A percentile compares a stretch with the other conserved stretches of the same genome.
phyloP scores from a whole-genome alignment of 92 coral and sea anemone species.

The Zoanthus gigantus region DNA sequence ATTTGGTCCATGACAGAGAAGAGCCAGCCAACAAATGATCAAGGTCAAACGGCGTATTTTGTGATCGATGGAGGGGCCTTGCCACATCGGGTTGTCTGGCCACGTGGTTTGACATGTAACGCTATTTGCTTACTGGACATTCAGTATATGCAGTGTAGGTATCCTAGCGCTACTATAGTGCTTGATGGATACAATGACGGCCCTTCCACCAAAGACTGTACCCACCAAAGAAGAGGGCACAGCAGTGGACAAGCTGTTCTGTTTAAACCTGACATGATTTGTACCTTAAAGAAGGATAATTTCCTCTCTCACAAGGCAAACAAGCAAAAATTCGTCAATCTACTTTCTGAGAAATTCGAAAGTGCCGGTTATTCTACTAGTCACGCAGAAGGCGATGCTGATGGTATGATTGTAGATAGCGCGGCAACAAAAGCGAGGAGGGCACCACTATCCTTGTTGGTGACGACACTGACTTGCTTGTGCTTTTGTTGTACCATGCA shows the following conservation, averaged over 20 bases:
- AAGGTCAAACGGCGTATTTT: background rate
- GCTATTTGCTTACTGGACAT: conserved; percentile 17
- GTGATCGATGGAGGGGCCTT: conserved; percentile 68
- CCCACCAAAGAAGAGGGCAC: conserved; percentile 27
- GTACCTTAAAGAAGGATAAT: conserved; percentile 57
- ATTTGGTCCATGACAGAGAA: conserved; percentile 44
- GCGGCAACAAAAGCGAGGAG: conserved; percentile 46
- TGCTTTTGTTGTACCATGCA: conserved; percentile 41
- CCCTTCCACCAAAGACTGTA: conserved; percentile 32
- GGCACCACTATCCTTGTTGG: conserved; percentile 49
- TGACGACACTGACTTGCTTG: conserved; percentile 57
- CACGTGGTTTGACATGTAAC: conserved; percentile 38
- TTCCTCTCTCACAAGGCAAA: conserved; percentile 50
- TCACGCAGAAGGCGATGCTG: conserved; percentile 56
- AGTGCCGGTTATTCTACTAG: conserved; percentile 29
- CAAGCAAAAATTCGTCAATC: conserved; percentile 38
- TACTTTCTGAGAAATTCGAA: conserved; percentile 4
- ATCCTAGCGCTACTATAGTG: conserved; percentile 26
- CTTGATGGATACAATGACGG: conserved; percentile 62
- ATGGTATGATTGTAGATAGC: conserved; percentile 32
- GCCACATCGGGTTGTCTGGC: conserved; percentile 62
- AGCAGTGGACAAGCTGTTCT: conserved; percentile 36
- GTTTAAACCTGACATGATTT: conserved; percentile 31
- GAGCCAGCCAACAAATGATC: conserved; percentile 37
- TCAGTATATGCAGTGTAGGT: conserved; percentile 32